These are phyloP conservation scores for Micropterix aruncella DNA, from an alignment of 2,888 invertebrate species.

Conservation along the genomic window DNA sequence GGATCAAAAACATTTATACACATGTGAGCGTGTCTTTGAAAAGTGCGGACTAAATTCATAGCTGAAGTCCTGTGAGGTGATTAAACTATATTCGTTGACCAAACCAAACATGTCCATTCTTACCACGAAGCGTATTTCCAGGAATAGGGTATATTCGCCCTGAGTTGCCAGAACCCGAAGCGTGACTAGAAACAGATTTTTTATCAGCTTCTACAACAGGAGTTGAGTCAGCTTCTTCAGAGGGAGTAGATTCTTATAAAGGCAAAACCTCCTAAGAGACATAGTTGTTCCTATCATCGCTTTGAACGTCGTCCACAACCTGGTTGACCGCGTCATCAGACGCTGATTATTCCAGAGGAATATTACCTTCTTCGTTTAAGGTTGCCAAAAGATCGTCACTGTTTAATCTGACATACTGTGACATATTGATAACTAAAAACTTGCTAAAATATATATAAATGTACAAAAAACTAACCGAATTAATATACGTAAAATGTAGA, in stretches of 20 bases:
- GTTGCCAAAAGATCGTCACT: background rate
- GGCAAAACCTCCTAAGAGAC: background rate
- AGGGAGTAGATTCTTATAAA: background rate
- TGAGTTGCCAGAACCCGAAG: background rate
- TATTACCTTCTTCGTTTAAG: background rate
- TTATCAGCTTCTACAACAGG: background rate
- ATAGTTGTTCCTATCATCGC: background rate
- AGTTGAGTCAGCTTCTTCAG: background rate
- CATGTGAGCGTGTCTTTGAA: background rate
- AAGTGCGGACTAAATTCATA: background rate
- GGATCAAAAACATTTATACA: background rate
- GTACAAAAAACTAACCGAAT: background rate
- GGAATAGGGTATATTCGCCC: background rate
- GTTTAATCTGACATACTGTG: background rate
- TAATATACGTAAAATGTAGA: background rate
- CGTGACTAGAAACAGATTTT: background rate
- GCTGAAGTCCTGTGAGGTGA: background rate
- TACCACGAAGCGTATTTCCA: background rate
- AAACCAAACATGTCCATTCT: background rate
- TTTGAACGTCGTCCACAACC: background rate
- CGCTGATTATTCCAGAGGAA: background rate
- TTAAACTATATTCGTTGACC: background rate
- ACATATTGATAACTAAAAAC: background rate
- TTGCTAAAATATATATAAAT: background rate
- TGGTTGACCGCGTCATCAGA: background rate